These are phyloP conservation scores for Dasyprocta punctata DNA, from an alignment of 2,113 vertebrate species.

Conservation along the genomic window DNA sequence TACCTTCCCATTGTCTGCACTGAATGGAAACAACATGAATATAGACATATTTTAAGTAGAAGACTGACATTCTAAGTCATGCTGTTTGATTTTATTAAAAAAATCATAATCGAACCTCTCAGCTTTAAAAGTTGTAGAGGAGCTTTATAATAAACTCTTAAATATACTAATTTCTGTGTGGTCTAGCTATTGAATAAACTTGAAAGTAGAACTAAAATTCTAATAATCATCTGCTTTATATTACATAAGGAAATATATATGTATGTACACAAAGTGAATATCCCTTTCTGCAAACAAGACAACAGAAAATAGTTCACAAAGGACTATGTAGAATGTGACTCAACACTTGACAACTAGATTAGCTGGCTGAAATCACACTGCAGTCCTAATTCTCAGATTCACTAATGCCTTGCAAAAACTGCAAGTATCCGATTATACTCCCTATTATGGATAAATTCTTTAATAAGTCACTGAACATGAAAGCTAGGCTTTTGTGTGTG, in stretches of 20 bases:
- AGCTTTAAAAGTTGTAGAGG: constrained; percentile 68
- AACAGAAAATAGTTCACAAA: constrained; percentile 60
- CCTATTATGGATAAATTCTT: constrained; percentile 57
- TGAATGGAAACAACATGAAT: constrained; percentile 57
- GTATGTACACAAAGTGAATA: constrained; percentile 70
- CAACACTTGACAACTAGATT: background rate
- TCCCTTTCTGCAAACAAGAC: constrained; percentile 40
- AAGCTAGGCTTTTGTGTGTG: constrained; percentile 8
- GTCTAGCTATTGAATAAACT: constrained; percentile 66
- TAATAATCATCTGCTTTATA: constrained; percentile 67
- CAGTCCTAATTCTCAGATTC: constrained; percentile 47
- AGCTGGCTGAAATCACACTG: constrained; percentile 49
- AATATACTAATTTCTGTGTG: constrained; percentile 66
- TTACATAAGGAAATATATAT: constrained; percentile 71
- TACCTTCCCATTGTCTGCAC: constrained; percentile 20
- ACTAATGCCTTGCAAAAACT: constrained; percentile 49
- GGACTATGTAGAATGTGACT: constrained; percentile 34
- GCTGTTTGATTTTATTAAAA: constrained; percentile 62
- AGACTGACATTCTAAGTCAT: constrained; percentile 65
- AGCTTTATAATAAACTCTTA: constrained; percentile 73
- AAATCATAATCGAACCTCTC: constrained; percentile 68
- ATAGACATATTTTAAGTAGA: constrained; percentile 52
- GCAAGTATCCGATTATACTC: constrained; percentile 57
- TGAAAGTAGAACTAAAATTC: constrained; percentile 68
- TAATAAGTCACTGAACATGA: constrained; percentile 19